Base-by-base conservation (phyloP, 2,113 vertebrate genomes). In the Paramormyrops kingsleyae region DNA sequence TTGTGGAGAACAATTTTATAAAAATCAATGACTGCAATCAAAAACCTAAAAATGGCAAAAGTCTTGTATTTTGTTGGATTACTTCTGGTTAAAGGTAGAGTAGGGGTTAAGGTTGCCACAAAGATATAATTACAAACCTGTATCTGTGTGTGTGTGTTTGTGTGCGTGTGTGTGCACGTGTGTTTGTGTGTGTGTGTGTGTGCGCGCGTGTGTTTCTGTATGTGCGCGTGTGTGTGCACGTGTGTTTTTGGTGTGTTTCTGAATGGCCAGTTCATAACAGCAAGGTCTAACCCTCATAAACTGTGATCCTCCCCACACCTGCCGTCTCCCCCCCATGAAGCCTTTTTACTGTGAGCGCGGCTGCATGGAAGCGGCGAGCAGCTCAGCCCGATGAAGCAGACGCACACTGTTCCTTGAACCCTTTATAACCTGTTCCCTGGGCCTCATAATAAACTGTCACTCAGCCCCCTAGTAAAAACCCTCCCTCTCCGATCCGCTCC, bases 381-480 rank as follows among this genome's bases (percentile, higher is more conserved):
- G 56, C 42, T 47, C 74, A 56, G 53, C 35, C 42, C 7, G 0
- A n/a, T 84, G 83, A 83, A 84, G 53, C 35, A 44, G 35, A 21
- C 6, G 17, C 50, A 83, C 83, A 87, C 56, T 84, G 39, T 52
- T 87, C 89, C 89, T 42, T 39, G 83, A 90, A 87, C 83, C 83
- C 44, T 46, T 89, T 66, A 86, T 31, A 66, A 70, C 88, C 53
- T 56, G 8, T 89, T 83, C 88, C 80, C 88, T 52, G 50, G 31
- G 27, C 52, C 77, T 83, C 74, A 89, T 84, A 59, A 89, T 89
- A 89, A 89, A 89, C 88, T 59, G 74, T 84, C 88, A 89, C 88
- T 89, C 70, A 56, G 77, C 0, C 74, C 13, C 13, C 77, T 46
- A 31, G 42, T 89, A 84, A 83, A 84, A 77, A 27, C 74, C 21